A percentile compares a stretch with the other conserved stretches of the same genome.
Evolutionary conservation across 1,140 invertebrate species (phyloP).

Genomic region (Brachionus rubens): DNA sequence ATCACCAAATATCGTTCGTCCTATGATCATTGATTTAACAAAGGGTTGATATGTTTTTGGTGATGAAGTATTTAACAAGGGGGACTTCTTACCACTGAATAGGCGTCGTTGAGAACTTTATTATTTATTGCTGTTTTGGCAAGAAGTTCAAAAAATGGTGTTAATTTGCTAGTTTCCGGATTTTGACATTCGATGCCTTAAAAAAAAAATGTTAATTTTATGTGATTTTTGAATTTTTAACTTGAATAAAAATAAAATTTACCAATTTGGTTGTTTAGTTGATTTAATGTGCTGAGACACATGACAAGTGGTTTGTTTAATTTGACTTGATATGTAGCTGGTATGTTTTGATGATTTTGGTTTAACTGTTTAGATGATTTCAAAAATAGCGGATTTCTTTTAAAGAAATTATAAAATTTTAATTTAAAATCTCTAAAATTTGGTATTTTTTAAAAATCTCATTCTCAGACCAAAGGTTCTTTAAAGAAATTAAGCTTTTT

Average conservation of each 20-base stretch:
- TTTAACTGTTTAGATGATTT: slow-evolving; percentile 9
- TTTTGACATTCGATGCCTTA: neutral
- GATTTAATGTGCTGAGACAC: slow-evolving; percentile 13
- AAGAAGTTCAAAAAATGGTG: slow-evolving; percentile 7
- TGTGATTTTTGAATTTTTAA: no score
- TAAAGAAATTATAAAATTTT: neutral
- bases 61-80: neutral
- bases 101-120: neutral
- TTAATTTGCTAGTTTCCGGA: neutral
- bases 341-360: neutral
- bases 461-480: no score
- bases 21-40: neutral
- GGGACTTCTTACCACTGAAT: slow-evolving; percentile 4
- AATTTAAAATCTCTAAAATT: no score
- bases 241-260: no score
- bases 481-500: no score
- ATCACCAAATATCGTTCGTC: neutral
- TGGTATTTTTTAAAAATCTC: no score
- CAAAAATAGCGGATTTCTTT: slow-evolving; percentile 18
- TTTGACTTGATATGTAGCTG: slow-evolving; percentile 6
- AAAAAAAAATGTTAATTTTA: neutral
- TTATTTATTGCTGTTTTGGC: slow-evolving; percentile 32
- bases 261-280: slow-evolving; percentile 17
- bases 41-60: no score
- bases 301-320: slow-evolving; percentile 26